These are phyloP conservation scores for Scortum barcoo DNA, from an alignment of 2,113 vertebrate genomes.

Conservation along the genomic window DNA sequence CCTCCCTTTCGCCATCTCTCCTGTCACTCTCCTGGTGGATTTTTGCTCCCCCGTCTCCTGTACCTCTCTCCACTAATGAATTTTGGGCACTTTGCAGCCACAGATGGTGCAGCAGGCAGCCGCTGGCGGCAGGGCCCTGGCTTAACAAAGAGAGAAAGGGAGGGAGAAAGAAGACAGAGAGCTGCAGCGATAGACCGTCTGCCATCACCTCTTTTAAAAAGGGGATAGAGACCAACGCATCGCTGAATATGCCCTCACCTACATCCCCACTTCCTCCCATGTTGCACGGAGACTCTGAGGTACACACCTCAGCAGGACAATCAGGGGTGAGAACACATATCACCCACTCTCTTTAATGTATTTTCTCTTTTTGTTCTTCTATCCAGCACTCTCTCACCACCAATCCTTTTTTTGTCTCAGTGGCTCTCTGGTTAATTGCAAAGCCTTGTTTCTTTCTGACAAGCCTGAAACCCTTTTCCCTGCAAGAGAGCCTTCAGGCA, in stretches of 20 bases:
- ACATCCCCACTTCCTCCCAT: constrained; percentile 6
- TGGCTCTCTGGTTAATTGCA: constrained; percentile 77
- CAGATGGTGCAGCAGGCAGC: constrained; percentile 78
- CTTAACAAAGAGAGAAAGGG: constrained; percentile 47
- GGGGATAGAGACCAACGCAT: constrained; percentile 23
- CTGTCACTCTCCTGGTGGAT: constrained; percentile 42
- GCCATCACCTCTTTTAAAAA: constrained; percentile 53
- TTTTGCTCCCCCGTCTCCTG: constrained; percentile 47
- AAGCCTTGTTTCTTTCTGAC: constrained; percentile 65
- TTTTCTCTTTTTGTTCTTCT: constrained; percentile 24
- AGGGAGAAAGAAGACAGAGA: constrained; percentile 29
- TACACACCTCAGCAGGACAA: constrained; percentile 22
- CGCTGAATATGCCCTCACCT: constrained; percentile 32
- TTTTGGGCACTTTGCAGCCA: constrained; percentile 76
- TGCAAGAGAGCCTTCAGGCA: constrained; percentile 58
- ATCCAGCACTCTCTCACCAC: neutral
- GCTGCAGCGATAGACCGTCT: constrained; percentile 51
- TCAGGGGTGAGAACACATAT: neutral
- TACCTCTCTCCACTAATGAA: constrained; percentile 72
- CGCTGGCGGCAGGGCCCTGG: constrained; percentile 49
- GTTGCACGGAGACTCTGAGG: constrained; percentile 5
- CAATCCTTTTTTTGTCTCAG: constrained; percentile 27
- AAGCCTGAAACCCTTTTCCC: constrained; percentile 55
- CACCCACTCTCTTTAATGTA: neutral
- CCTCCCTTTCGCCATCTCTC: constrained; percentile 5